These are phyloP conservation scores for Limenitis arthemis DNA, from an alignment of 2,888 invertebrate genomes.

Conservation along the genomic window DNA sequence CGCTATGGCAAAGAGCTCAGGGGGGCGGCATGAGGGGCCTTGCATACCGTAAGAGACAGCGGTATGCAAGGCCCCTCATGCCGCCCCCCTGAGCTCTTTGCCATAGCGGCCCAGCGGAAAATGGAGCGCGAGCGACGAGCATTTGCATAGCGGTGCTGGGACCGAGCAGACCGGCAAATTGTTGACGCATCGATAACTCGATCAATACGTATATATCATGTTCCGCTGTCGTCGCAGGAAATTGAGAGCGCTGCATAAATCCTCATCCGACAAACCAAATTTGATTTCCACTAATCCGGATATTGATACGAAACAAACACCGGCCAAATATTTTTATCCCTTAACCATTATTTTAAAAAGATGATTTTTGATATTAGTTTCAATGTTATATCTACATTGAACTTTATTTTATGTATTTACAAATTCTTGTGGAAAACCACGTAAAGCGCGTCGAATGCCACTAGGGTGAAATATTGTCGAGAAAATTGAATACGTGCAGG, in stretches of 20 bases:
- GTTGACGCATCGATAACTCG: slow-evolving; percentile 64
- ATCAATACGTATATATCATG: slow-evolving; percentile 59
- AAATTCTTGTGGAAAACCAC: slow-evolving; percentile 37
- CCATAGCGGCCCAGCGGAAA: slow-evolving; percentile 53
- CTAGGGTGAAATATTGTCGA: slow-evolving; percentile 56
- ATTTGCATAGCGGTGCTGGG: slow-evolving; percentile 66
- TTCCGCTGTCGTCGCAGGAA: slow-evolving; percentile 67
- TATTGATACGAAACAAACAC: slow-evolving; percentile 67
- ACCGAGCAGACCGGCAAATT: slow-evolving; percentile 67
- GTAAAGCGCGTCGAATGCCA: slow-evolving; percentile 42
- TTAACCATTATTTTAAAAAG: slow-evolving; percentile 15
- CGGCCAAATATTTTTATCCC: slow-evolving; percentile 45
- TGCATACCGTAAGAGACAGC: too few species aligned
- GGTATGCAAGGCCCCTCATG: slow-evolving; percentile 40
- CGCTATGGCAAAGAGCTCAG: slow-evolving; percentile 13
- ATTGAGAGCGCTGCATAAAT: slow-evolving; percentile 71
- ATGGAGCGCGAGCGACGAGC: slow-evolving; percentile 56
- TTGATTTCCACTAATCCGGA: slow-evolving; percentile 69
- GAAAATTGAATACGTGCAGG: slow-evolving; percentile 64
- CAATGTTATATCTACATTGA: too few species aligned
- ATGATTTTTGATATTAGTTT: too few species aligned
- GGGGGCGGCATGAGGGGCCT: slow-evolving; percentile 25
- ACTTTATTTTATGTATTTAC: slow-evolving; percentile 40
- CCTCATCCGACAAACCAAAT: slow-evolving; percentile 67
- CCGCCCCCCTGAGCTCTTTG: slow-evolving; percentile 19